Base-by-base conservation (phyloP, 1,140 invertebrate species). In the Cotesia vestalis region DNA sequence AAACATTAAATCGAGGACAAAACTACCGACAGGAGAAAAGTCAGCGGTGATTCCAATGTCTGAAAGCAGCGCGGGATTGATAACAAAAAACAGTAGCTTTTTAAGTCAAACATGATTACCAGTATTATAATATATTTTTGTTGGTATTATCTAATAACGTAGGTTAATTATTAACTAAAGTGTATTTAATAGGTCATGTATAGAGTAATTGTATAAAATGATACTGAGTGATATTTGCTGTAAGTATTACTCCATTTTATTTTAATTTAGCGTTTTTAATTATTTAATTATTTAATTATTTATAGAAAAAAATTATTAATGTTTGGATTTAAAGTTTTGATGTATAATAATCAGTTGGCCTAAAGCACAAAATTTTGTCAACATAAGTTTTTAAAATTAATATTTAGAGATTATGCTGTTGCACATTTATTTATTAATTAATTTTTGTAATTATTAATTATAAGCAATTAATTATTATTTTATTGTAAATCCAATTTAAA, bases 41-140 rank as follows among this genome's bases (percentile, higher is more conserved):
- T 79, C 83, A 17, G 80, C 83, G 3, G 83, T 84, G 14, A 82
- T 88, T 64, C 81, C 86, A 2, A 86, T 89, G 80, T 88, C 88
- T 0, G 87, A 89, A 62, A 89, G 88, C 73, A 86, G 81, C 60
- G 85, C 82, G n/a, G 82, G 81, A 12, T 77, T 86, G 46, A 81
- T 87, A 34, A 80, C 83, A 4, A 86, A 86, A 57, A 86, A 85
- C 74, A 85, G 81, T 73, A 85, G 83, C 66, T 86, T 86, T 77
- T 69, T 84, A 5, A 84, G 77, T 78, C 80, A 82, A 77, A 84
- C 80, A 80, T 80, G 78, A 82, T 79, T 76, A 14, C 34, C 66
- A 71, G 35, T 63, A 66, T 71, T 75, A 46, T 46, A 46, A 46
- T 46, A 63, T 55, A 51, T 14, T 71, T 4, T 61, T 36, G 61